These are phyloP conservation scores for Diadema setosum DNA, from an alignment of 35 echinoderm and acorn worm genomes.

Conservation along the genomic window DNA sequence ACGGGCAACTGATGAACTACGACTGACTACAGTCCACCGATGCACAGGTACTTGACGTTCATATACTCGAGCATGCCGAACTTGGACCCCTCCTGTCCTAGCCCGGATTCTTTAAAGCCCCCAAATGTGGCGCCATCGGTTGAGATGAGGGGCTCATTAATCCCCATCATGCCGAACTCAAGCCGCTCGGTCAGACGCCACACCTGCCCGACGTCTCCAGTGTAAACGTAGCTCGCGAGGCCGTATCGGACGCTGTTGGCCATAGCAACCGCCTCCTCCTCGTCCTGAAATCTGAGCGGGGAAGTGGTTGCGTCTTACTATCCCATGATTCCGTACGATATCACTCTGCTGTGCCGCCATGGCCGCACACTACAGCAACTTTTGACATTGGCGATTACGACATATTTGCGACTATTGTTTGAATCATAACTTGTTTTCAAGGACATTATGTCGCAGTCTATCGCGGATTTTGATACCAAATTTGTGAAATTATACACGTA, in stretches of 20 bases:
- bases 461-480: no score
- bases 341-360: no score
- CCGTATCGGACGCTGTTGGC: not conserved
- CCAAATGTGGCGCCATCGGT: not conserved
- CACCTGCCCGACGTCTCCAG: not conserved
- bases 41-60: not conserved
- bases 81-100: not conserved
- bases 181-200: not conserved
- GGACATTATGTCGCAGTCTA: no score
- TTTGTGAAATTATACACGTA: no score
- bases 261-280: not conserved
- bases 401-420: no score
- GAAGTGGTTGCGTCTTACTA: no score
- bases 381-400: no score
- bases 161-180: not conserved
- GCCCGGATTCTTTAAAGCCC: not conserved
- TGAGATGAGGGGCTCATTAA: not conserved
- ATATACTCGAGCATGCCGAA: not conserved
- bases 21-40: not conserved
- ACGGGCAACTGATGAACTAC: no score
- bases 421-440: no score
- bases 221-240: not conserved
- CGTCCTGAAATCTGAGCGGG: no score
- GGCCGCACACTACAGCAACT: no score
- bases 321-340: no score